phyloP scores from a whole-genome alignment of 2,797 vertebrate genomes.

The Geotria australis region DNA sequence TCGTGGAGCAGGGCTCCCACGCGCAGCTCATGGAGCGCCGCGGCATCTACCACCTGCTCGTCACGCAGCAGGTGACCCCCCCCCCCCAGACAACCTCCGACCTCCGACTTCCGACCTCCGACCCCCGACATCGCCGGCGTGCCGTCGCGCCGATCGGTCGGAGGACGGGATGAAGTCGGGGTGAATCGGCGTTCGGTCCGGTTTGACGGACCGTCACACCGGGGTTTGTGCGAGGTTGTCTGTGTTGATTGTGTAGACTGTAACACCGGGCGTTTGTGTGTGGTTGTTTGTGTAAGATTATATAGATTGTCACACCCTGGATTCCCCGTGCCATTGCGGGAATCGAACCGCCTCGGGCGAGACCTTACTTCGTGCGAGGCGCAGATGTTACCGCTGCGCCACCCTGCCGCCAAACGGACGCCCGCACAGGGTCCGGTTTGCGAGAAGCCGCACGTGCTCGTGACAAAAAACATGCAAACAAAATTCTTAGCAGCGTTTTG shows the following conservation, averaged over 20 bases:
- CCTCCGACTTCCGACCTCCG: not conserved
- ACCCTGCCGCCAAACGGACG: too few relatives aligned
- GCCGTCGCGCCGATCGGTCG: not conserved
- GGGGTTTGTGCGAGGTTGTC: not conserved
- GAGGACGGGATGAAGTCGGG: not conserved
- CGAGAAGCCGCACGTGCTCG: too few relatives aligned
- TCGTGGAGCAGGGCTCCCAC: slow-evolving; percentile 21
- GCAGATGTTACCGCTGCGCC: too few relatives aligned
- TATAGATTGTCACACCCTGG: too few relatives aligned
- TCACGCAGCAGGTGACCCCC: slow-evolving; percentile 18
- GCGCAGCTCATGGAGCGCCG: slow-evolving; percentile 20
- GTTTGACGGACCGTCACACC: not conserved
- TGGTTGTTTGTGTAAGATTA: too few relatives aligned
- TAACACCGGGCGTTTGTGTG: too few relatives aligned
- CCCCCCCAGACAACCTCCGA: rapidly evolving
- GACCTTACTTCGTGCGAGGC: too few relatives aligned
- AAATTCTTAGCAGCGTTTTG: too few relatives aligned
- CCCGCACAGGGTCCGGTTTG: too few relatives aligned
- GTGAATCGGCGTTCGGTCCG: not conserved
- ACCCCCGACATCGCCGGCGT: not conserved
- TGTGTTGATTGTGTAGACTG: not conserved
- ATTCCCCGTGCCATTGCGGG: too few relatives aligned
- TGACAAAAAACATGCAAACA: too few relatives aligned
- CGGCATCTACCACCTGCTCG: slow-evolving; percentile 21
- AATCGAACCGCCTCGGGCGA: too few relatives aligned